Conservation (phyloP, 2,797 vertebrate genomes). For the Gambelia wislizenii region DNA sequence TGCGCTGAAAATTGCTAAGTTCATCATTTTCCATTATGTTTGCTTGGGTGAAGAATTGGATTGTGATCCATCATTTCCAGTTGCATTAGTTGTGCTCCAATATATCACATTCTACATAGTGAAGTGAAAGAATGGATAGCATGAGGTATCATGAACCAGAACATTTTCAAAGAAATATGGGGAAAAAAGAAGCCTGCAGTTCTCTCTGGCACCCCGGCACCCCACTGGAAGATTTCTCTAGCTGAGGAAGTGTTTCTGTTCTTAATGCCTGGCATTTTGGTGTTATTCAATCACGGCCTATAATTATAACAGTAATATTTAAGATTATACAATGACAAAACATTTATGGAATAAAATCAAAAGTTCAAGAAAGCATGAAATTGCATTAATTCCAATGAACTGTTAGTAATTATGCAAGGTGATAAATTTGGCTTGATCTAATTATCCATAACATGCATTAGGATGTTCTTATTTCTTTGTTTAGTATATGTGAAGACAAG, state of each 20-base stretch:
- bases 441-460: constrained; percentile 53
- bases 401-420: constrained; percentile 62
- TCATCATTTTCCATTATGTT: background rate
- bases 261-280: constrained; percentile 32
- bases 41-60: constrained; percentile 1
- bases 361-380: constrained; percentile 71
- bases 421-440: constrained; percentile 66
- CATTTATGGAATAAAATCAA: constrained; percentile 51
- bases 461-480: constrained; percentile 22
- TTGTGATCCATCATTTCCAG: constrained; percentile 25
- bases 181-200: background rate
- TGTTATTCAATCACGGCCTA: constrained; percentile 51
- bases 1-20: constrained; percentile 17
- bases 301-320: constrained; percentile 59
- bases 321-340: constrained; percentile 64
- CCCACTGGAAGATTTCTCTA: constrained; percentile 27
- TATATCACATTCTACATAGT: constrained; percentile 23
- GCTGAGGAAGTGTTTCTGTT: constrained; percentile 43
- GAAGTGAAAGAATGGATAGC: constrained; percentile 25
- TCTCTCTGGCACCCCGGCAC: constrained; percentile 5
- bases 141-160: constrained; percentile 40
- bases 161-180: background rate
- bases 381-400: constrained; percentile 68
- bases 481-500: background rate
- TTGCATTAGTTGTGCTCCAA: background rate